Base-by-base conservation (phyloP, 2,888 invertebrate genomes). In the Tenodera sinensis region DNA sequence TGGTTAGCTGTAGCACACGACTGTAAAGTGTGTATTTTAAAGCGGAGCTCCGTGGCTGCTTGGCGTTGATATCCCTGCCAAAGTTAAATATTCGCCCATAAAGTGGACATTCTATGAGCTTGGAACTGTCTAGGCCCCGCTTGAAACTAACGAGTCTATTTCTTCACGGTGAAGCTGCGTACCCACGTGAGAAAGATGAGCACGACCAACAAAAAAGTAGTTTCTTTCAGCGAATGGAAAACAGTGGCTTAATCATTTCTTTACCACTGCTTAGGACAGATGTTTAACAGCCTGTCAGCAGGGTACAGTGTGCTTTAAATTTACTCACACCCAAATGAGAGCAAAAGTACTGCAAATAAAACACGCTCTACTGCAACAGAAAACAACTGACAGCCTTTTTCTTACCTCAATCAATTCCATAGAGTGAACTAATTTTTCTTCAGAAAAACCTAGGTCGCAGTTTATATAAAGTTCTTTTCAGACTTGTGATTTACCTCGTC, bases 21-120 rank as follows among this genome's bases (percentile, higher is more conserved):
- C 83, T 34, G 83, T 87, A 87, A 87, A 87, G 27, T 83, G 87
- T 30, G 28, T 87, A 82, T n/a, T 87, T 87, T 87, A 87, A 87
- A 82, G 87, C 83, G 27, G n/a, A 83, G 82, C 30, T 82, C 2
- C 54, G 54, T 4, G 20, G 25, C 54, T 15, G 54, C 54, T 20
- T 71, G 54, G 54, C 54, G 54, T 71, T 71, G 54, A 71, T 71
- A 71, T 71, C 54, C 54, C 54, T 71, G 54, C 54, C 54, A 71
- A 85, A 47, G 47, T 85, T 27, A 85, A 85, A 71, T 71, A 47
- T 85, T 47, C 54, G 34, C 27, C 85, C 85, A 85, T 85, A 85
- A 85, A 85, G 42, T 85, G 54, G 27, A 28, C 85, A 47, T 42
- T 85, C 47, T 85, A 85, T 47, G 85, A 87, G n/a, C 34, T 34